A percentile compares a stretch with the other conserved stretches of the same genome.
These are phyloP conservation scores for Taxidea taxus DNA, from an alignment of 2,113 vertebrate species.

Conservation along the genomic window DNA sequence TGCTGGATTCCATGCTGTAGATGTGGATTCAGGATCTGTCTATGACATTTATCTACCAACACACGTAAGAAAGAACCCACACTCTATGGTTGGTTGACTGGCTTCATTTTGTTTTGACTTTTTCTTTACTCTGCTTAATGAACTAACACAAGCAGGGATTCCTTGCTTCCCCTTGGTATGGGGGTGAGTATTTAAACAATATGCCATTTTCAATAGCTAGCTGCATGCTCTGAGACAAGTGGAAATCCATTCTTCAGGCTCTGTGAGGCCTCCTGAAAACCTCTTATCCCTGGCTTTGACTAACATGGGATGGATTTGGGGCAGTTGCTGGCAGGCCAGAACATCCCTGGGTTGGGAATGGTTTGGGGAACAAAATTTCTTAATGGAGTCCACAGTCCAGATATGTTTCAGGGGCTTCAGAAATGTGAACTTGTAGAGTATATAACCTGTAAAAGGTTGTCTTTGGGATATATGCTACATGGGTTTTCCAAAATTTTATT, in stretches of 20 bases:
- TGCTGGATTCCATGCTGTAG: slow-evolving; percentile 96
- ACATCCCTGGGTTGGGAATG: not conserved
- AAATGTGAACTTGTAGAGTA: not conserved
- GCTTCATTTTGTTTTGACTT: slow-evolving; percentile 64
- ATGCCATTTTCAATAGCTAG: not conserved
- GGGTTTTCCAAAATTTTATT: not conserved
- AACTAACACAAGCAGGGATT: slow-evolving; percentile 55
- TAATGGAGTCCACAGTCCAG: not conserved
- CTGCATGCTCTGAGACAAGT: not conserved
- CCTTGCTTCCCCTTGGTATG: slow-evolving; percentile 5
- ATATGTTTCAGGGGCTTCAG: not conserved
- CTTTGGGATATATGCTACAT: not conserved
- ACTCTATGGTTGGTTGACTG: slow-evolving; percentile 72
- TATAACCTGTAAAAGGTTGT: not conserved
- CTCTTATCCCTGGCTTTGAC: slow-evolving; percentile 46
- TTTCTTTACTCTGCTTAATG: slow-evolving; percentile 57
- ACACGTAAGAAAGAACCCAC: slow-evolving; percentile 89
- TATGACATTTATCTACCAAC: slow-evolving; percentile 99
- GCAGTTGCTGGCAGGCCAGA: not conserved
- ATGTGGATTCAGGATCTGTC: slow-evolving; percentile 97
- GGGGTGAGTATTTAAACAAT: slow-evolving; percentile 55
- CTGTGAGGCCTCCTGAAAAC: not conserved
- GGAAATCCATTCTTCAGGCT: not conserved
- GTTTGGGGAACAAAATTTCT: not conserved
- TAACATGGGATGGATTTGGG: slow-evolving; percentile 46